Conservation (phyloP, 1,140 invertebrate species). For the Anthonomus grandis region DNA sequence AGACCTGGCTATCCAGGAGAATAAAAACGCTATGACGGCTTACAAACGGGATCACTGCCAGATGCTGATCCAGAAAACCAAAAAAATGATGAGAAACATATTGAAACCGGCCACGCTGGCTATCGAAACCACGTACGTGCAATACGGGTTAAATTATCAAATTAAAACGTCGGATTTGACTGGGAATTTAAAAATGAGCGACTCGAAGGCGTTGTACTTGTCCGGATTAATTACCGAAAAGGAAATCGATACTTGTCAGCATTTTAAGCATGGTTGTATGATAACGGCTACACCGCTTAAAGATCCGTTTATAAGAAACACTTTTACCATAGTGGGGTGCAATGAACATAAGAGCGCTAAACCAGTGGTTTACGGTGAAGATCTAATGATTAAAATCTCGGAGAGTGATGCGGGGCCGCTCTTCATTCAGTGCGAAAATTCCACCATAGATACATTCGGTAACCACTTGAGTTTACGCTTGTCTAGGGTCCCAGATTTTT, state of each 20-base stretch:
- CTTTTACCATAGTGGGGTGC: conserved; percentile 36
- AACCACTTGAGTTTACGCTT: conserved; percentile 25
- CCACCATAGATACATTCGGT: conserved; percentile 28
- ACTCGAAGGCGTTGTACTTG: conserved; percentile 35
- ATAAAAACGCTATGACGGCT: conserved; percentile 32
- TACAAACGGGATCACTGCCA: conserved; percentile 43
- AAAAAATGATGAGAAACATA: conserved; percentile 42
- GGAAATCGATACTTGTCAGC: conserved; percentile 39
- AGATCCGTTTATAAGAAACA: conserved; percentile 39
- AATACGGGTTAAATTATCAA: conserved; percentile 40
- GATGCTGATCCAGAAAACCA: conserved; percentile 40
- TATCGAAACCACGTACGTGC: conserved; percentile 26
- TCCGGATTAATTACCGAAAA: conserved; percentile 41
- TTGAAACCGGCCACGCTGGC: conserved; percentile 33
- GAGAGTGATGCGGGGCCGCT: conserved; percentile 29
- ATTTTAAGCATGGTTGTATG: conserved; percentile 42
- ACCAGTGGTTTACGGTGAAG: conserved; percentile 39
- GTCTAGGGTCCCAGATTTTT: conserved; percentile 38
- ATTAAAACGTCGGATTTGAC: conserved; percentile 36
- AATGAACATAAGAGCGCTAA: conserved; percentile 29
- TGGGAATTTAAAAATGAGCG: conserved; percentile 14
- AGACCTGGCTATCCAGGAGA: conserved; percentile 38
- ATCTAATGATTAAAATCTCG: conserved; percentile 40
- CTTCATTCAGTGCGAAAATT: conserved; percentile 43
- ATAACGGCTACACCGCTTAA: conserved; percentile 36